These are phyloP conservation scores for Phalloptychus januarius DNA, from an alignment of 2,797 vertebrate species.

Conservation along the genomic window DNA sequence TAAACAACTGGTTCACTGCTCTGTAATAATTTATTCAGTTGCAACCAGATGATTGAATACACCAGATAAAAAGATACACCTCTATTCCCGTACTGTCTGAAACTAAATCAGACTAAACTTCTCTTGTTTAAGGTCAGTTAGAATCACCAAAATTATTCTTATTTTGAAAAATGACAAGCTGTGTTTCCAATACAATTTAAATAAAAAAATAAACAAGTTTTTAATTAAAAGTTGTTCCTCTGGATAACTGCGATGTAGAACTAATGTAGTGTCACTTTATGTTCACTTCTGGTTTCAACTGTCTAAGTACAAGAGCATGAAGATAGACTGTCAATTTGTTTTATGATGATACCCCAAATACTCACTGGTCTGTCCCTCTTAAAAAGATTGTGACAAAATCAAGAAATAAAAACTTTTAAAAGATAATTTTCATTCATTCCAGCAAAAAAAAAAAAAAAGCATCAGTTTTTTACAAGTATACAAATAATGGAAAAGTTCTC, in stretches of 20 bases:
- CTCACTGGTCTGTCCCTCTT: neutral
- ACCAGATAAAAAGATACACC: neutral
- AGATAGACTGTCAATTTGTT: neutral
- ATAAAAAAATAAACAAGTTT: too few species aligned
- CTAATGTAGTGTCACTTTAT: neutral
- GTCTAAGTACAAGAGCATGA: neutral
- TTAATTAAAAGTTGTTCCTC: neutral
- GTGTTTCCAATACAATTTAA: too few species aligned
- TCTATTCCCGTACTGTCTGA: neutral
- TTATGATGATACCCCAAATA: neutral
- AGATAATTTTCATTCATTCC: neutral
- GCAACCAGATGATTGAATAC: neutral
- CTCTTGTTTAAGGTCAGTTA: neutral
- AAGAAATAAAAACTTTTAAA: neutral
- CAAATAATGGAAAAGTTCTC: neutral
- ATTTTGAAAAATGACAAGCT: neutral
- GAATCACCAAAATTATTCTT: neutral
- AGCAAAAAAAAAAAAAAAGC: neutral
- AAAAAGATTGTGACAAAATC: neutral
- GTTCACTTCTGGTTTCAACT: neutral
- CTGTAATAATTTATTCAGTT: conserved; percentile 3
- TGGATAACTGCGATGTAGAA: neutral
- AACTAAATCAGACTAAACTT: neutral
- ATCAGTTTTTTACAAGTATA: neutral
- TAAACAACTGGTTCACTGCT: conserved; percentile 5